A percentile compares a stretch with the other conserved stretches of the same genome.
phyloP scores from a whole-genome alignment of 1,140 invertebrate species.

The Chironomus striatipennis region DNA sequence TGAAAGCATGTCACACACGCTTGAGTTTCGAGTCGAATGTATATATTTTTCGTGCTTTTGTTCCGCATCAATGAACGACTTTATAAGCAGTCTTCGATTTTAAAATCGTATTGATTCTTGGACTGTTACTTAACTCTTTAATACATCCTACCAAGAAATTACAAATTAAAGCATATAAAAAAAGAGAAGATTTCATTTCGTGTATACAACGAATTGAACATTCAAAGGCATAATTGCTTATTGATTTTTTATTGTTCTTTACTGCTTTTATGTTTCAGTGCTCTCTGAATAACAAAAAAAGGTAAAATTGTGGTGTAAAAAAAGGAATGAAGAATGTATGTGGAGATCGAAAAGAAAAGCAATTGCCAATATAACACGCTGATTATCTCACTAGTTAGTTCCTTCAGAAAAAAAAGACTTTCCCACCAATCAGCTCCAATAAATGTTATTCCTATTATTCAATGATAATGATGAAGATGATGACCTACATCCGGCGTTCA shows the following conservation, averaged over 20 bases:
- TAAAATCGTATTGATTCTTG: not conserved
- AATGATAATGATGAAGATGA: constrained; percentile 1
- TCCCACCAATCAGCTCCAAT: no score
- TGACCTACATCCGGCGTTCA: constrained; percentile 9
- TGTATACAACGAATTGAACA: constrained; percentile 20
- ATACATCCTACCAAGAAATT: not conserved
- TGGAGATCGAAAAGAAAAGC: not conserved
- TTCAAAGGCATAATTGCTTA: constrained; percentile 17
- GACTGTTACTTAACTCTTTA: not conserved
- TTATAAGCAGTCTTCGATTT: no score
- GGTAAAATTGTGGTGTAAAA: no score
- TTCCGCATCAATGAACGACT: not conserved
- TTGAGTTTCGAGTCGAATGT: not conserved
- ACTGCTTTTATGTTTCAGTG: not conserved
- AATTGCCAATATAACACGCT: constrained; percentile 12
- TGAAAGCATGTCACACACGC: constrained; percentile 13
- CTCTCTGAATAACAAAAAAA: no score
- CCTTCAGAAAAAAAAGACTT: not conserved
- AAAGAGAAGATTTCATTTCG: constrained; percentile 15
- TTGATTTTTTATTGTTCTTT: constrained; percentile 23
- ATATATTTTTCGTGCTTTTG: not conserved
- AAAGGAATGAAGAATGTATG: not conserved
- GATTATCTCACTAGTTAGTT: not conserved
- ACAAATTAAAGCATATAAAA: constrained; percentile 22
- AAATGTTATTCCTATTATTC: not conserved